Percentiles rank a stretch among this genome's conserved stretches.
Evolutionary conservation across 2,113 vertebrate species (phyloP).

Genomic region (Serilophus lunatus): DNA sequence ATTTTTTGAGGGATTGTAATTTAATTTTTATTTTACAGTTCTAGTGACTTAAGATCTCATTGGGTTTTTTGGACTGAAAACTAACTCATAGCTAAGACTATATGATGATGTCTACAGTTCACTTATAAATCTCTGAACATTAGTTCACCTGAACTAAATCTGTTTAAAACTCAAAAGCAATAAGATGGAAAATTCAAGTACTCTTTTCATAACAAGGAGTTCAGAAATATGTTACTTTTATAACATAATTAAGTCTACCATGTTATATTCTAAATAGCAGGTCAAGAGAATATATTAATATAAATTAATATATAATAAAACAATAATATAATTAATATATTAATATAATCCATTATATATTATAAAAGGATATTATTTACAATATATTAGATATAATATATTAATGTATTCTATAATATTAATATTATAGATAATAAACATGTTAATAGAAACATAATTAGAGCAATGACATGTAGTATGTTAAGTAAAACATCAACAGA

Average conservation of each 20-base stretch:
- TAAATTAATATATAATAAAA: too few species aligned
- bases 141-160: constrained; percentile 58
- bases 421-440: too few species aligned
- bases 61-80: constrained; percentile 46
- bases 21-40: not conserved
- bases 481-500: constrained; percentile 26
- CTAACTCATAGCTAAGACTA: not conserved
- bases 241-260: constrained; percentile 70
- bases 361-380: too few species aligned
- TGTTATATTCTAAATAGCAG: constrained; percentile 58
- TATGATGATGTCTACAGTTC: constrained; percentile 41
- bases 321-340: too few species aligned
- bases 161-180: constrained; percentile 64
- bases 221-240: constrained; percentile 66
- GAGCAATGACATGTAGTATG: not conserved
- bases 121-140: constrained; percentile 57
- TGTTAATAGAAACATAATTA: constrained; percentile 64
- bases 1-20: not conserved
- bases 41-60: not conserved
- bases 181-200: constrained; percentile 68
- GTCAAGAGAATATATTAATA: constrained; percentile 56
- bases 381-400: too few species aligned
- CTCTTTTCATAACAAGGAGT: constrained; percentile 55
- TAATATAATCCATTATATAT: too few species aligned
- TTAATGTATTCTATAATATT: too few species aligned